Conservation (phyloP, 23 tunicate genomes). For the Ascidia mentula region DNA sequence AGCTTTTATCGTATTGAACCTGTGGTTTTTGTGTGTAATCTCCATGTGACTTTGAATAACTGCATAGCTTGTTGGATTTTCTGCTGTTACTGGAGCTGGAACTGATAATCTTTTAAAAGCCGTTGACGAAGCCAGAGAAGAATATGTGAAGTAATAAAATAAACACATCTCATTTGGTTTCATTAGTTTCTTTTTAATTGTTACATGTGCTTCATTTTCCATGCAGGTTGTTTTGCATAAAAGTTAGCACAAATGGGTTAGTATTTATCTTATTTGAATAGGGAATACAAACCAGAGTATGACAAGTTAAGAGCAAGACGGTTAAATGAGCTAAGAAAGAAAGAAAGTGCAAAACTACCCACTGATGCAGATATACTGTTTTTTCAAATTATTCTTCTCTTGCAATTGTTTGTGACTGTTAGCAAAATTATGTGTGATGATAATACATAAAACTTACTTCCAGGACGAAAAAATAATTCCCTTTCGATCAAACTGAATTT, state of each 20-base stretch:
- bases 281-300: constrained; percentile 86
- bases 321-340: constrained; percentile 20
- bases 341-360: neutral
- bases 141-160: constrained; percentile 61
- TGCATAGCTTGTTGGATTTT: constrained; percentile 94
- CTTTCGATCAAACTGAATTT: too few relatives aligned
- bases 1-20: too few relatives aligned
- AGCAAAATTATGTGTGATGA: too few relatives aligned
- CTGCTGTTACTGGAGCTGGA: constrained; percentile 90
- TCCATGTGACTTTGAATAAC: neutral
- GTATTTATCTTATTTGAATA: constrained; percentile 8
- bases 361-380: constrained; percentile 9
- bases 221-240: too few relatives aligned
- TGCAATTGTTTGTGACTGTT: neutral
- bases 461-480: too few relatives aligned
- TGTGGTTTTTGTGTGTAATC: too few relatives aligned
- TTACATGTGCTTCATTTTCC: too few relatives aligned
- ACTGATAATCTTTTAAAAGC: constrained; percentile 71
- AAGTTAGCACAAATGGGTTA: too few relatives aligned
- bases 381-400: neutral
- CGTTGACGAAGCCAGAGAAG: constrained; percentile 82
- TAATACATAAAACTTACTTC: too few relatives aligned
- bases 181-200: neutral
- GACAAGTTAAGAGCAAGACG: constrained; percentile 61
- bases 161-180: neutral